Evolutionary conservation across 2,113 vertebrate genomes (phyloP).

Genomic region (Malaclemys terrapin): DNA sequence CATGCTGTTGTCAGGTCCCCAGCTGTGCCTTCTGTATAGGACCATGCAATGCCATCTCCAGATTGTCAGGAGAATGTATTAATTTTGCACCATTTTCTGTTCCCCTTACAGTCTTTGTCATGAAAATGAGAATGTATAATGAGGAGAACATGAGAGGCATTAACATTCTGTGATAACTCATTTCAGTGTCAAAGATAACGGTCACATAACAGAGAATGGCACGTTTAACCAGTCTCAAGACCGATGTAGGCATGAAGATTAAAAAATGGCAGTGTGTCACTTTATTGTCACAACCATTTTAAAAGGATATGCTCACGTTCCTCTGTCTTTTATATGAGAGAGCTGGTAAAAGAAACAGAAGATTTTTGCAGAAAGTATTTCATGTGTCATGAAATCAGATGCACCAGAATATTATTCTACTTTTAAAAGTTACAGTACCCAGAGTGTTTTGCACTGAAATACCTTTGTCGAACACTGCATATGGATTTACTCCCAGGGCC

Average conservation of each 20-base stretch:
- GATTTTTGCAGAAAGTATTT: not conserved
- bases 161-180: slow-evolving; percentile 55
- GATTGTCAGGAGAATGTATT: slow-evolving; percentile 63
- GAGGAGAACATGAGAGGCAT: slow-evolving; percentile 64
- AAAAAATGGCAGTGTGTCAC: slow-evolving; percentile 24
- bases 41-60: slow-evolving; percentile 55
- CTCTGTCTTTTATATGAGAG: not conserved
- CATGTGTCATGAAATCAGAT: not conserved
- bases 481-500: not conserved
- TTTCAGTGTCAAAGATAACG: slow-evolving; percentile 69
- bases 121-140: slow-evolving; percentile 69
- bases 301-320: not conserved
- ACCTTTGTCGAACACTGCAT: not conserved
- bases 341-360: not conserved
- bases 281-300: slow-evolving; percentile 3
- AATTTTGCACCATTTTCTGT: slow-evolving; percentile 70
- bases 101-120: slow-evolving; percentile 62
- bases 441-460: not conserved
- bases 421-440: not conserved
- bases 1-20: slow-evolving; percentile 59
- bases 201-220: slow-evolving; percentile 53
- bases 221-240: slow-evolving; percentile 55
- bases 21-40: slow-evolving; percentile 62
- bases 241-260: slow-evolving; percentile 25
- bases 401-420: not conserved